phyloP scores from a whole-genome alignment of 2,113 vertebrate species.

The Pelecanoides urinatrix region DNA sequence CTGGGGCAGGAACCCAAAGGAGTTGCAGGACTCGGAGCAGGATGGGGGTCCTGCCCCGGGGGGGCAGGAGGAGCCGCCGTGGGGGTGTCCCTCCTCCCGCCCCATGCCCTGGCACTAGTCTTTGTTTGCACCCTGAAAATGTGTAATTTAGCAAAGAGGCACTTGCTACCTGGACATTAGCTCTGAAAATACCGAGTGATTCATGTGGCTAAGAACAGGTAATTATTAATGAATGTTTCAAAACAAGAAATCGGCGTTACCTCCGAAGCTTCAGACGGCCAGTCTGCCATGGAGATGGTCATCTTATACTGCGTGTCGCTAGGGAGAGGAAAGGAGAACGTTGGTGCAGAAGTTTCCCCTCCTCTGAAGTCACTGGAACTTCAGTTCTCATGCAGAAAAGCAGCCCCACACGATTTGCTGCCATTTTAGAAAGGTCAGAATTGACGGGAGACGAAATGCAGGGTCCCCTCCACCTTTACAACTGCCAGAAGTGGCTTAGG shows the following conservation, averaged over 20 bases:
- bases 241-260: constrained; percentile 29
- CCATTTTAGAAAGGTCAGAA: neutral
- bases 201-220: neutral
- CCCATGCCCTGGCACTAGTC: neutral
- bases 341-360: neutral
- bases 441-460: neutral
- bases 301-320: constrained; percentile 83
- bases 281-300: constrained; percentile 85
- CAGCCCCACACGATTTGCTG: neutral
- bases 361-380: neutral
- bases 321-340: neutral
- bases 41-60: too few relatives aligned
- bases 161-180: neutral
- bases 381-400: neutral
- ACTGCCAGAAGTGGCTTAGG: accelerated
- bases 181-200: neutral
- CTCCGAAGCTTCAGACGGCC: constrained; percentile 79
- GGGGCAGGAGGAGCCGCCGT: accelerated
- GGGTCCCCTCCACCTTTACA: neutral
- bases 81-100: neutral
- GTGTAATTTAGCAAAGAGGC: neutral
- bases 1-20: neutral
- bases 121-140: neutral
- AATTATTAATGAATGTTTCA: neutral
- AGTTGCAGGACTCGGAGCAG: neutral